Percentiles rank a stretch among this genome's conserved stretches.
Evolutionary conservation across 2,888 invertebrate genomes (phyloP).

Genomic region (Himalopsyche kuldschensis): DNA sequence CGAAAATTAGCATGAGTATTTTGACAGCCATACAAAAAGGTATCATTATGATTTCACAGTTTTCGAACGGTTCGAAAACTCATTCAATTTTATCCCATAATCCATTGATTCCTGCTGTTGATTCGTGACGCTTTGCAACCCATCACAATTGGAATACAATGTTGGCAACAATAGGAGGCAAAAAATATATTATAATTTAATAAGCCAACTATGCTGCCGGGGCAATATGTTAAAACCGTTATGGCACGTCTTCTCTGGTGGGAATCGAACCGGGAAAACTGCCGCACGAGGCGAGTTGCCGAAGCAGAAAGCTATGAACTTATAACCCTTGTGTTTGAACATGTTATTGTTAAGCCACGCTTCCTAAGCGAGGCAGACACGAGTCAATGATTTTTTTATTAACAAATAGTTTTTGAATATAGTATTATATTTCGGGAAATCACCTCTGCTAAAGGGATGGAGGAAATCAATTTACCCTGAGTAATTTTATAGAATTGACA

Average conservation of each 20-base stretch:
- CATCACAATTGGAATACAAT: not conserved
- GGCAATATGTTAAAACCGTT: conserved; percentile 35
- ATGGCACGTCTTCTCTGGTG: conserved; percentile 6
- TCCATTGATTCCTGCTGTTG: not conserved
- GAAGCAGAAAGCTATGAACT: not conserved
- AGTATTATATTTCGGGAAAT: too few species aligned
- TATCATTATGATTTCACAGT: not conserved
- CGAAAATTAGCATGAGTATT: not conserved
- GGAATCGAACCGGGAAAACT: conserved; percentile 26
- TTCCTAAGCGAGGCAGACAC: not conserved
- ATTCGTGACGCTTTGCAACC: not conserved
- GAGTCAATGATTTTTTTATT: not conserved
- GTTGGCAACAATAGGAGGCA: not conserved
- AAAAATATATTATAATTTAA: not conserved
- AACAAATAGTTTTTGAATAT: too few species aligned
- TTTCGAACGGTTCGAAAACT: not conserved
- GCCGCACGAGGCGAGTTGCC: conserved; percentile 6
- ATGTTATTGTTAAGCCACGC: not conserved
- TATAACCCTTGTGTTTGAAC: not conserved
- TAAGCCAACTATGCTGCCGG: not conserved
- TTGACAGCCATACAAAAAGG: not conserved
- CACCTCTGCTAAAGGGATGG: too few species aligned
- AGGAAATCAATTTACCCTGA: too few species aligned
- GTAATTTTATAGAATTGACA: too few species aligned
- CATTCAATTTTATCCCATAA: not conserved